Percentiles rank a stretch among this genome's conserved stretches.
Evolutionary conservation across 2,113 vertebrate species (phyloP).

Genomic region (Phylloscopus whistleri): DNA sequence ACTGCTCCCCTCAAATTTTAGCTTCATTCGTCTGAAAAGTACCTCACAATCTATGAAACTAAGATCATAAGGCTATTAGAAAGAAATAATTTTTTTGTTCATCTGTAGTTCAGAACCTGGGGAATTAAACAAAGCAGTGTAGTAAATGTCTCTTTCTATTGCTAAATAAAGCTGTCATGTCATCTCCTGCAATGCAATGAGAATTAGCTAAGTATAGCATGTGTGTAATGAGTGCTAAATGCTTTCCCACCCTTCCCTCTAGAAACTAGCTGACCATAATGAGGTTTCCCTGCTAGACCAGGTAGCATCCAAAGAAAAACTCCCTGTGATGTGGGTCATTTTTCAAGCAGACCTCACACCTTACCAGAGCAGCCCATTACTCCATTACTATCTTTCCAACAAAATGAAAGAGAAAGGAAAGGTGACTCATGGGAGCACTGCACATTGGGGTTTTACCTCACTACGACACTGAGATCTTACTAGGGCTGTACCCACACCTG

Average conservation of each 20-base stretch:
- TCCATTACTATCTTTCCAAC: not conserved
- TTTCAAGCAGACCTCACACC: not conserved
- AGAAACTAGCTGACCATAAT: not conserved
- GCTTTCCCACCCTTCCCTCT: not conserved
- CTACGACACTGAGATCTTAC: not conserved
- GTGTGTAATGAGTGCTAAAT: not conserved
- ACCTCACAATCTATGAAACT: not conserved
- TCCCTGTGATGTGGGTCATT: not conserved
- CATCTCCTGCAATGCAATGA: not conserved
- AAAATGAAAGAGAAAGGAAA: not conserved
- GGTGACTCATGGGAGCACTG: fast-evolving
- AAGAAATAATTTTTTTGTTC: not conserved
- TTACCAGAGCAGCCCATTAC: not conserved
- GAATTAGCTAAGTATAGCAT: not conserved
- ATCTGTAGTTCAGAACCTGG: not conserved
- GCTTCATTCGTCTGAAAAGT: not conserved
- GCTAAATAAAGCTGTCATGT: not conserved
- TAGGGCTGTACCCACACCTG: not conserved
- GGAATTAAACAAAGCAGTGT: not conserved
- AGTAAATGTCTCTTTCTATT: not conserved
- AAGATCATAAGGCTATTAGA: not conserved
- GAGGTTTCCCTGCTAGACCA: not conserved
- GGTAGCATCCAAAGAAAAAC: not conserved
- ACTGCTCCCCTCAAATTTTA: not conserved
- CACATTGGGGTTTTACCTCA: not conserved